Percentiles rank a stretch among this genome's conserved stretches.
Evolutionary conservation across 2,888 invertebrate species (phyloP).

Genomic region (Ommatoiulus sabulosus): DNA sequence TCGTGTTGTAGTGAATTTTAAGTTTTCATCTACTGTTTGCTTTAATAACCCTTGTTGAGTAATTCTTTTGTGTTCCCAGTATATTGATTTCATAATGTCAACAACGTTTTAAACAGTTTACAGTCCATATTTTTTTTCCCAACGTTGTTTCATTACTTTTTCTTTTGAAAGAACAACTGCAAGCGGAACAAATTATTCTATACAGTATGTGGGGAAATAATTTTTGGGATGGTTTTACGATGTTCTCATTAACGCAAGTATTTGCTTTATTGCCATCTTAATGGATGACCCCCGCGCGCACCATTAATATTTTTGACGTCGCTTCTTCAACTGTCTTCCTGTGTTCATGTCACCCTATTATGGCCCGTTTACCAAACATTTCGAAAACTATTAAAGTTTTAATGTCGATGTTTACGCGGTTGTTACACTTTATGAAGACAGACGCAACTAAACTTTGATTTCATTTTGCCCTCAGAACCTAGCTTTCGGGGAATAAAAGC

Average conservation of each 20-base stretch:
- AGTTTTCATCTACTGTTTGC: no score
- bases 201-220: no score
- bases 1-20: no score
- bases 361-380: not conserved
- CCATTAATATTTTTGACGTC: not conserved
- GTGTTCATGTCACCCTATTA: not conserved
- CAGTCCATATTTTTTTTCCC: no score
- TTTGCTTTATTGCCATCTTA: not conserved
- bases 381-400: not conserved
- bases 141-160: no score
- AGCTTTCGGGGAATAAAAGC: not conserved
- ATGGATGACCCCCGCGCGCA: not conserved
- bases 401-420: not conserved
- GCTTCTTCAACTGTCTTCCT: not conserved
- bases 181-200: no score
- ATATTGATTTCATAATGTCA: no score
- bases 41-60: no score
- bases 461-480: not conserved
- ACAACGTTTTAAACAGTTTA: no score
- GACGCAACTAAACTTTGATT: not conserved
- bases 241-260: not conserved
- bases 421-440: slow-evolving; percentile 1
- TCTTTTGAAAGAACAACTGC: no score
- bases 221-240: no score
- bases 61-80: no score